A percentile compares a stretch with the other conserved stretches of the same genome.
Evolutionary conservation across 2,113 vertebrate genomes (phyloP).

Genomic region (Carassius carassius): DNA sequence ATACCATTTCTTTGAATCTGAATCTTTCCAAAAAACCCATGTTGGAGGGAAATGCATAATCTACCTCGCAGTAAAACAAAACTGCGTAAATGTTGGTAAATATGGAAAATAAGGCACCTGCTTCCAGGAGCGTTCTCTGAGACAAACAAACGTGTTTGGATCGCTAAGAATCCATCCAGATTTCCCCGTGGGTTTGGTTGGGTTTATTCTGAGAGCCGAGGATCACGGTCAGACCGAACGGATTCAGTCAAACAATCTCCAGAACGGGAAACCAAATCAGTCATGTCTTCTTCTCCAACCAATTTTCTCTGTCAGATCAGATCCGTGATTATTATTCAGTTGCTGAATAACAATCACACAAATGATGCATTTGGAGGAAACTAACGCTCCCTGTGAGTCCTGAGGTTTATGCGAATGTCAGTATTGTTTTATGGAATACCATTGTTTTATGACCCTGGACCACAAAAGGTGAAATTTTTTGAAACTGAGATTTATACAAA

Average conservation of each 20-base stretch:
- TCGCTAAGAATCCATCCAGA: background rate
- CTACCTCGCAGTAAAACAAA: background rate
- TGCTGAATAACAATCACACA: background rate
- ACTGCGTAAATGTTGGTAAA: background rate
- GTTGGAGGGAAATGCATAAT: background rate
- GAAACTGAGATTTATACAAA: too few species aligned
- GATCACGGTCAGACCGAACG: background rate
- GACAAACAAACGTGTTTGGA: slow-evolving; percentile 41
- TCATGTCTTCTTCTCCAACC: background rate
- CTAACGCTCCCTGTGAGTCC: background rate
- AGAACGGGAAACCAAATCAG: too few species aligned
- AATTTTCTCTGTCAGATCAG: background rate
- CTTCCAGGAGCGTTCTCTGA: slow-evolving; percentile 36
- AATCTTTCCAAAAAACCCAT: background rate
- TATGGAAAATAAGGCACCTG: slow-evolving; percentile 49
- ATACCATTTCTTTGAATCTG: background rate
- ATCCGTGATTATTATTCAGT: background rate
- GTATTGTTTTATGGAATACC: background rate
- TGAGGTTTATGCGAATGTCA: background rate
- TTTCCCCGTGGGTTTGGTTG: slow-evolving; percentile 26
- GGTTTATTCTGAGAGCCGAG: background rate
- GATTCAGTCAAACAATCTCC: background rate
- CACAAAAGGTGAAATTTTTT: too few species aligned
- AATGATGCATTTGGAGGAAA: background rate
- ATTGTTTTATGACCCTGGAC: background rate